Percentiles rank a stretch among this genome's conserved stretches.
Conservation (phyloP, 2,888 invertebrate species). For the Polymixis flavicincta region DNA sequence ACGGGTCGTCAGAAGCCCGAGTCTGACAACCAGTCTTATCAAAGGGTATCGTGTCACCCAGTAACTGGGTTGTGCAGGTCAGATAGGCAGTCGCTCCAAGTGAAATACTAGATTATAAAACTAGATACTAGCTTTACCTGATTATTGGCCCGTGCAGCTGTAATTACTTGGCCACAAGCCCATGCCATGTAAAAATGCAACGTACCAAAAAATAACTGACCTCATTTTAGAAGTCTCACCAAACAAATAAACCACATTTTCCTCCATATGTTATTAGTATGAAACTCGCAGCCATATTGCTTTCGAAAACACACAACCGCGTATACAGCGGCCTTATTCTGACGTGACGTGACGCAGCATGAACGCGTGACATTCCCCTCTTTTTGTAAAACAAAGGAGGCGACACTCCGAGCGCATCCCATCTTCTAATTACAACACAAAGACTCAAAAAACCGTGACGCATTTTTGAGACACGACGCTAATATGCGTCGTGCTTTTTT, state of each 20-base stretch:
- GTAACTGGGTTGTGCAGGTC: too few species aligned
- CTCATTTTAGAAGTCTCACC: conserved; percentile 10
- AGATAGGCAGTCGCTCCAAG: too few species aligned
- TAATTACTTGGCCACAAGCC: too few species aligned
- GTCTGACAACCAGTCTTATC: too few species aligned
- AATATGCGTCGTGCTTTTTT: conserved; percentile 23
- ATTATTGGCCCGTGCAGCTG: too few species aligned
- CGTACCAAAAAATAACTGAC: background rate
- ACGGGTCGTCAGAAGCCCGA: too few species aligned
- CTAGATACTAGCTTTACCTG: too few species aligned
- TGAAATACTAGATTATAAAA: too few species aligned
- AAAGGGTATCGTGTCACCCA: too few species aligned
- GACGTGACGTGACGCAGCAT: conserved; percentile 66
- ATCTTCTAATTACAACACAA: conserved; percentile 70
- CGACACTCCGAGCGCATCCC: conserved; percentile 63
- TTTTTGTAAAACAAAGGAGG: conserved; percentile 65
- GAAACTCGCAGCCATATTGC: conserved; percentile 41
- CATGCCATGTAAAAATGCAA: background rate
- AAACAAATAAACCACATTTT: conserved; percentile 44
- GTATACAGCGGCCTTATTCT: conserved; percentile 58
- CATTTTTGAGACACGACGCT: conserved; percentile 54
- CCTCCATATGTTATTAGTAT: conserved; percentile 54
- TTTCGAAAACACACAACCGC: conserved; percentile 56
- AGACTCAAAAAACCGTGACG: conserved; percentile 61
- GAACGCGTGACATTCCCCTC: conserved; percentile 64